Base-by-base conservation (phyloP, 2,113 vertebrate genomes). In the Poeciliopsis retropinna region DNA sequence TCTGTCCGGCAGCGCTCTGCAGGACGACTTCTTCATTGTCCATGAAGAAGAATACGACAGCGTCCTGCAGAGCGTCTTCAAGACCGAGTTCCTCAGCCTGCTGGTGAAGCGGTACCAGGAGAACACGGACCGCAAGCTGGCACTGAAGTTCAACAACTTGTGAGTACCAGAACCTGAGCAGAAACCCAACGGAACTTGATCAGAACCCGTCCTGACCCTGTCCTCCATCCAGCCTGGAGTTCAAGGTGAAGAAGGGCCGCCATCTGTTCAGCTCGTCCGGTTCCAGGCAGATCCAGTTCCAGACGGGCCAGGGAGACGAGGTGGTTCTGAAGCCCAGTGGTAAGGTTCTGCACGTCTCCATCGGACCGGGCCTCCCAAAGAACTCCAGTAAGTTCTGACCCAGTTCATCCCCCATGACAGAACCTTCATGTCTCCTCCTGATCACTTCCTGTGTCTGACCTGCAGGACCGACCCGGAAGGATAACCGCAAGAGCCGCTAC, bases 171-270 rank as follows among this genome's bases (percentile, higher is more conserved):
- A 19, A 25, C 0, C 32, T 37, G 34, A 37, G 2, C 10, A 37
- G 34, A 37, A 37, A 10, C 34, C 34, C 11, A 11, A 3, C 34
- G 10, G 39, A 41, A 41, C 39, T 1, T 41, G 39, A 15, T 15
- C 39, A 41, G 39, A 41, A 41, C 39, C 11, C 34, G 7, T 10
- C 9, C 34, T 1, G 34, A 37, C 11, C 10, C 29, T 19, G 19
- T 60, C 25, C 25, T 31, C 63, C 27, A 57, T 54, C 30, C 83
- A 96, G 95, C 57, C 91, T 96, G 86, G 95, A 96, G 86, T 96
- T 95, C 78, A 96, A 96, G 89, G 95, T 96, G 77, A 96, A 96
- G 90, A 96, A 95, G 75, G 95, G 93, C 0, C 96, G 95, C 95
- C 94, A 94, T 31, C 95, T 94, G 0, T 96, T 96, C 85, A 91